phyloP scores from a whole-genome alignment of 2,113 vertebrate genomes.

The Ciconia stormi region DNA sequence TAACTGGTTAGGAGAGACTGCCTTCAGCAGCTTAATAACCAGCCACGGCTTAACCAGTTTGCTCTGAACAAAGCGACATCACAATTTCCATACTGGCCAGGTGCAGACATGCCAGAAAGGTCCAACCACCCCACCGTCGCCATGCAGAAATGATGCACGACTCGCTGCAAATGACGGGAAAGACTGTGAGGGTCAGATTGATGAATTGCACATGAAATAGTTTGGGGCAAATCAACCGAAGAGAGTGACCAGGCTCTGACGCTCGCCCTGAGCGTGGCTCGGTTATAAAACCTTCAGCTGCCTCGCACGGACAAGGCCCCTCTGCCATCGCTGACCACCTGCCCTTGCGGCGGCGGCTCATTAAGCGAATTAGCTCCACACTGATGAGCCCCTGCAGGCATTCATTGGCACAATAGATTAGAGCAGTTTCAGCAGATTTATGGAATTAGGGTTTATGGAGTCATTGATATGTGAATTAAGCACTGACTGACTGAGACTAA shows the following conservation, averaged over 20 bases:
- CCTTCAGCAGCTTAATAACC: neutral
- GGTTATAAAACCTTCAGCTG: neutral
- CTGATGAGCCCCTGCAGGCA: neutral
- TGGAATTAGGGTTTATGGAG: slow-evolving; percentile 28
- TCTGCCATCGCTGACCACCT: accelerated
- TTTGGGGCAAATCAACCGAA: neutral
- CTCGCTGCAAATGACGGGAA: neutral
- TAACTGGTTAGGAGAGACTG: neutral
- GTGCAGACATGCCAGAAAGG: neutral
- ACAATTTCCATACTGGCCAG: neutral
- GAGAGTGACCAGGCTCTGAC: neutral
- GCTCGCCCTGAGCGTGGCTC: accelerated
- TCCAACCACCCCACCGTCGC: neutral
- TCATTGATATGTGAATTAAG: slow-evolving; percentile 67
- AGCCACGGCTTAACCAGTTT: neutral
- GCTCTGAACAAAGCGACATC: neutral
- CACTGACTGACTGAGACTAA: slow-evolving; percentile 51
- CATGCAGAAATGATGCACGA: accelerated
- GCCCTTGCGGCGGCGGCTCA: accelerated
- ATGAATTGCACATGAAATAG: neutral
- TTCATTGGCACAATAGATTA: neutral
- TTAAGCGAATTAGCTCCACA: neutral
- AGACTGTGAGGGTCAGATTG: neutral
- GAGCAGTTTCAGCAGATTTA: slow-evolving; percentile 36
- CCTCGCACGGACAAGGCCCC: accelerated